phyloP scores from a whole-genome alignment of 2,113 vertebrate species.

The Pteronura brasiliensis region DNA sequence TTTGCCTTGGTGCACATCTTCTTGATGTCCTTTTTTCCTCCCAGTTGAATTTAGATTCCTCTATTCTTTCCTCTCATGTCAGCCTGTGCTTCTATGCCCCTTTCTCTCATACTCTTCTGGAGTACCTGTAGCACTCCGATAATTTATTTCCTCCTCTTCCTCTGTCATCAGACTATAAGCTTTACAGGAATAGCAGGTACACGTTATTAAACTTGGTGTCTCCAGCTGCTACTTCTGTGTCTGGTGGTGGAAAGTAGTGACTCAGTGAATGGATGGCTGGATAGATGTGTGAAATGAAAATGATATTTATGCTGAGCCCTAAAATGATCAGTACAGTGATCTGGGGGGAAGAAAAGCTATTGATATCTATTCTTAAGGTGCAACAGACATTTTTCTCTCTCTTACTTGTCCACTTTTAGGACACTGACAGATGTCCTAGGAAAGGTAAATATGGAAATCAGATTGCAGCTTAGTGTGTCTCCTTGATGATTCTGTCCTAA shows the following conservation, averaged over 20 bases:
- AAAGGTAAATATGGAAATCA: background rate
- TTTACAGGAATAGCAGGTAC: background rate
- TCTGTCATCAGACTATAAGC: background rate
- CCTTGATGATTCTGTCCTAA: background rate
- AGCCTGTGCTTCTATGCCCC: background rate
- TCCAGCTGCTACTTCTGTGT: background rate
- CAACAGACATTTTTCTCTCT: background rate
- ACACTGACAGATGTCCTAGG: background rate
- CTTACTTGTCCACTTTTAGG: background rate
- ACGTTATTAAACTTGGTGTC: background rate
- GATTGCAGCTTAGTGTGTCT: background rate
- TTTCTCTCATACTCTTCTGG: background rate
- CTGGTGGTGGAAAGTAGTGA: background rate
- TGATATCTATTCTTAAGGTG: background rate
- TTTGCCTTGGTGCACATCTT: background rate
- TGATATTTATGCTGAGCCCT: background rate
- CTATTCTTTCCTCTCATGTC: background rate
- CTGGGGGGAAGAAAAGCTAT: background rate
- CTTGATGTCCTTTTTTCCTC: background rate
- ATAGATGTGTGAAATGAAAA: background rate
- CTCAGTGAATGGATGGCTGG: background rate
- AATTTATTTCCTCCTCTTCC: background rate
- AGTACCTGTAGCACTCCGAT: background rate
- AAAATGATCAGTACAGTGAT: background rate
- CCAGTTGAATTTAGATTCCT: background rate